These are phyloP conservation scores for Sphaerophoria taeniata DNA, from an alignment of 2,888 invertebrate species.

Conservation along the genomic window DNA sequence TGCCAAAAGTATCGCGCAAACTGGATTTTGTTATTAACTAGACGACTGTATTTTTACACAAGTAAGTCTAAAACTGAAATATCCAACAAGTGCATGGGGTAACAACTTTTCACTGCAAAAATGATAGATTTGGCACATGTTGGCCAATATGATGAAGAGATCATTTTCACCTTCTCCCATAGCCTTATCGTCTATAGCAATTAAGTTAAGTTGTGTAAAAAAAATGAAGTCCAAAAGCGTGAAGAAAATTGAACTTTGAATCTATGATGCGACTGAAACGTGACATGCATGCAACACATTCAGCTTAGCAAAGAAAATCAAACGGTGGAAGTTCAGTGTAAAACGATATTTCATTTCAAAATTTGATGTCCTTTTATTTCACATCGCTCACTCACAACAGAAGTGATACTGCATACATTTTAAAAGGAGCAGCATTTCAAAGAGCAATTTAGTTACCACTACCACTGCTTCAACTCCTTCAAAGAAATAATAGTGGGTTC, in stretches of 20 bases:
- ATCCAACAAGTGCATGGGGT: no score
- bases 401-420: slow-evolving; percentile 2
- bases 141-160: no score
- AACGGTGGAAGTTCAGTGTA: neutral
- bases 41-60: no score
- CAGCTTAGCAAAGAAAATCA: neutral
- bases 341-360: neutral
- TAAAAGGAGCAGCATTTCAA: slow-evolving; percentile 6
- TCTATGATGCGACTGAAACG: slow-evolving; percentile 14
- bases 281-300: slow-evolving; percentile 1
- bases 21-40: no score
- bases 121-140: no score
- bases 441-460: neutral
- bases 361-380: neutral
- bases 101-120: no score
- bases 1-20: no score
- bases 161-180: no score
- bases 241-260: slow-evolving; percentile 9
- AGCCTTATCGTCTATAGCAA: no score
- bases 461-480: neutral
- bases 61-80: no score
- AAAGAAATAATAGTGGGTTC: neutral
- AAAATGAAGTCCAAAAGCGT: neutral
- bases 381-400: neutral
- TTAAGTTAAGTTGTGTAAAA: no score